Evolutionary conservation across 2,888 invertebrate species (phyloP).

Genomic region (Argynnis bischoffii): DNA sequence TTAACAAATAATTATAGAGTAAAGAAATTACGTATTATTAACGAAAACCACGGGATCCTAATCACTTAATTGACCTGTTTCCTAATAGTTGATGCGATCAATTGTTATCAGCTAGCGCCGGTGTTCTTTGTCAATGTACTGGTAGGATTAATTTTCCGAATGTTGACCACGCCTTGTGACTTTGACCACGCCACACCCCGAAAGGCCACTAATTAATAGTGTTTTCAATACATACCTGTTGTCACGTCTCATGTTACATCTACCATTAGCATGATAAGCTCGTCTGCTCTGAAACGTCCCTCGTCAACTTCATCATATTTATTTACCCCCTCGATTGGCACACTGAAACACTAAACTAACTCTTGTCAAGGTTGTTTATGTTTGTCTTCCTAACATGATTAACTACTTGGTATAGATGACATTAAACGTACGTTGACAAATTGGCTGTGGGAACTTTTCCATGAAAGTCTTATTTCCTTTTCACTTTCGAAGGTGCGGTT

Average conservation of each 20-base stretch:
- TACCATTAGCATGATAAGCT: constrained; percentile 67
- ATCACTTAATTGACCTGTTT: constrained; percentile 71
- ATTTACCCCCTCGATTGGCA: constrained; percentile 56
- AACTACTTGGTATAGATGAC: constrained; percentile 47
- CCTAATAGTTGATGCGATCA: constrained; percentile 64
- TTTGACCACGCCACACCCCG: constrained; percentile 55
- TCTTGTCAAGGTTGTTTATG: constrained; percentile 52
- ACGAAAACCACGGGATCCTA: constrained; percentile 64
- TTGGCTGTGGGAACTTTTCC: constrained; percentile 43
- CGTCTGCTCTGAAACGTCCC: constrained; percentile 38
- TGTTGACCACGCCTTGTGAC: constrained; percentile 71
- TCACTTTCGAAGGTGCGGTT: constrained; percentile 39
- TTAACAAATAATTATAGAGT: neutral
- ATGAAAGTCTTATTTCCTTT: constrained; percentile 40
- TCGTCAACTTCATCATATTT: constrained; percentile 51
- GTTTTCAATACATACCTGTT: constrained; percentile 62
- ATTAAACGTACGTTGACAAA: constrained; percentile 48
- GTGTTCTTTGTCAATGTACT: constrained; percentile 60
- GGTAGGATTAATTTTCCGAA: constrained; percentile 78
- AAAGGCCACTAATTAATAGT: constrained; percentile 74
- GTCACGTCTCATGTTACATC: constrained; percentile 63
- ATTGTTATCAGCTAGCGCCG: constrained; percentile 60
- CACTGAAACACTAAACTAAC: constrained; percentile 53
- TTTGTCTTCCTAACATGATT: constrained; percentile 56
- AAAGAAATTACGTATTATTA: constrained; percentile 47